Evolutionary conservation across 1,140 invertebrate genomes (phyloP).

Genomic region (Brachionus koreanus): DNA sequence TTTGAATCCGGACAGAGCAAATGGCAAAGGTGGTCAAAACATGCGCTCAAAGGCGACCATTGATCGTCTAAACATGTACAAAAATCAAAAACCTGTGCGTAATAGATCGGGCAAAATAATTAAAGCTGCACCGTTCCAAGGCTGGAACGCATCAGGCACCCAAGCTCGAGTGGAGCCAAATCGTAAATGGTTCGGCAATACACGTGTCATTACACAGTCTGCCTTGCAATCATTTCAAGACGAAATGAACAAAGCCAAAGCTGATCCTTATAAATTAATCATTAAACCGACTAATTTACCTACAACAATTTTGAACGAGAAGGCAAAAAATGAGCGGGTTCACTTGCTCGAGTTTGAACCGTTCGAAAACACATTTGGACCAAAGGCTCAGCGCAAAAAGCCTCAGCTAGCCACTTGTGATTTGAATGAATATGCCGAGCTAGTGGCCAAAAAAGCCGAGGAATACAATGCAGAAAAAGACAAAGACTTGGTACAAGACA

Average conservation of each 20-base stretch:
- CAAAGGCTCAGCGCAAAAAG: conserved; percentile 83
- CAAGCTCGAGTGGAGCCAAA: conserved; percentile 90
- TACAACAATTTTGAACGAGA: conserved; percentile 87
- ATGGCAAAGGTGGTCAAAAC: conserved; percentile 22
- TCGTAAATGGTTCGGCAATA: conserved; percentile 92
- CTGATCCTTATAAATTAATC: conserved; percentile 93
- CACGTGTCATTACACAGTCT: conserved; percentile 76
- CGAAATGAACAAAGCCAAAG: conserved; percentile 84
- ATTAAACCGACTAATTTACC: conserved; percentile 94
- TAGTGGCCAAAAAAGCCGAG: conserved; percentile 49
- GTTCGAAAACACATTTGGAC: conserved; percentile 89
- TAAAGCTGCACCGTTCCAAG: conserved; percentile 88
- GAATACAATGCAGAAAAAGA: conserved; percentile 46
- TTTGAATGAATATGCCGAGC: conserved; percentile 52
- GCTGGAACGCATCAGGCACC: conserved; percentile 77
- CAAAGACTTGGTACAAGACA: conserved; percentile 12
- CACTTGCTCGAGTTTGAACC: conserved; percentile 92
- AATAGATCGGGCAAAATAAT: conserved; percentile 86
- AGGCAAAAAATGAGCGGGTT: conserved; percentile 73
- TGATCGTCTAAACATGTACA: conserved; percentile 92
- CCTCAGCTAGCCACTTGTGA: conserved; percentile 72
- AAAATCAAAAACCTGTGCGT: conserved; percentile 88
- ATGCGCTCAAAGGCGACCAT: conserved; percentile 73
- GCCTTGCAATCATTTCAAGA: conserved; percentile 94
- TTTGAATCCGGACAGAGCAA: conserved; percentile 40